phyloP scores from a whole-genome alignment of 2,888 invertebrate genomes.

The Autographa gamma region DNA sequence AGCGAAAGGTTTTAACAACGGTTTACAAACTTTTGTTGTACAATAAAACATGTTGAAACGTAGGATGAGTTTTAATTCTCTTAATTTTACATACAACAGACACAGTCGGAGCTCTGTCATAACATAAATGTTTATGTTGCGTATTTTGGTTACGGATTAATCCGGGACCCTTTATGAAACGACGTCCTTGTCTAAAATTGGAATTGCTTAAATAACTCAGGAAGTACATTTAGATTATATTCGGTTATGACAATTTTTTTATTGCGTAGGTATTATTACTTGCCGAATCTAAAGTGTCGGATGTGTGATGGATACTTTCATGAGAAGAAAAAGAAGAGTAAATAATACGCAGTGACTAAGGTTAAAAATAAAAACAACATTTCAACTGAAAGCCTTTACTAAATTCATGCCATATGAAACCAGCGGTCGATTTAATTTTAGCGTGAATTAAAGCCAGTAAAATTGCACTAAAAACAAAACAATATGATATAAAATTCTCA shows the following conservation, averaged over 20 bases:
- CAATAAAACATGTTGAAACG: slow-evolving; percentile 18
- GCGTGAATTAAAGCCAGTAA: not conserved
- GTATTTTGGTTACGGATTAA: slow-evolving; percentile 50
- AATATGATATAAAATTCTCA: slow-evolving; percentile 6
- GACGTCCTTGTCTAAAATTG: slow-evolving; percentile 29
- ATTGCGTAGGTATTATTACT: not conserved
- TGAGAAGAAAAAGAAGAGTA: not conserved
- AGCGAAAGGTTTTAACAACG: not conserved
- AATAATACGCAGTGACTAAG: no score
- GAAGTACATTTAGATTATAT: slow-evolving; percentile 22
- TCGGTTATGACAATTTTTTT: slow-evolving; percentile 19
- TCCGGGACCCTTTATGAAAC: slow-evolving; percentile 34
- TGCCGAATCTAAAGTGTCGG: not conserved
- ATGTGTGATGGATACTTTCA: not conserved
- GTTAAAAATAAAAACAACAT: no score
- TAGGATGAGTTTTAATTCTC: slow-evolving; percentile 43
- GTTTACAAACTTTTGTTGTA: slow-evolving; percentile 15
- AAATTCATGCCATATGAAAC: no score
- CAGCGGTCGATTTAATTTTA: no score
- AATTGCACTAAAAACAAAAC: not conserved
- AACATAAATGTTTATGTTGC: slow-evolving; percentile 53
- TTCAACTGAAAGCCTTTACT: no score
- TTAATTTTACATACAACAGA: slow-evolving; percentile 34
- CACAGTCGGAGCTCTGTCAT: slow-evolving; percentile 37
- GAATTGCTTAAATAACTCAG: slow-evolving; percentile 37